Evolutionary conservation across 2,888 invertebrate genomes (phyloP).

Genomic region (Coenonympha arcania): DNA sequence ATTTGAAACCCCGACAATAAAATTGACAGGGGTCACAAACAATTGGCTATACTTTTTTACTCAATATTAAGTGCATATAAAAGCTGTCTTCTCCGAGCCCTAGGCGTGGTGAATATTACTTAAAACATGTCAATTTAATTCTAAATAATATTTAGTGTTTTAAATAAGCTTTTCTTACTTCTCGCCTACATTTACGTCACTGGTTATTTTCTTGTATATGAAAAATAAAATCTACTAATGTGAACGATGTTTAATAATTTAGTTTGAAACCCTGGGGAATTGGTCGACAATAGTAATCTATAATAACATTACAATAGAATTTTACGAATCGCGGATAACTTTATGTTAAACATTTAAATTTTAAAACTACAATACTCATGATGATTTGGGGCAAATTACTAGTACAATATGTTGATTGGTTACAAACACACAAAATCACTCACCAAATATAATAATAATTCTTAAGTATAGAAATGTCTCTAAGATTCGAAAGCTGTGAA

Average conservation of each 20-base stretch:
- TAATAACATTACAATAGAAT: background rate
- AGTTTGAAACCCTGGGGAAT: background rate
- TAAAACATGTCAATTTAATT: no score
- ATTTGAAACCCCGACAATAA: no score
- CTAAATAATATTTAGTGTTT: no score
- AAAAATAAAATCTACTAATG: background rate
- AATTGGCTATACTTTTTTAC: no score
- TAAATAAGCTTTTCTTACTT: no score
- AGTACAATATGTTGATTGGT: background rate
- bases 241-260: slow-evolving; percentile 1
- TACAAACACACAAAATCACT: background rate
- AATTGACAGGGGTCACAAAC: no score
- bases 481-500: background rate
- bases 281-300: slow-evolving; percentile 4
- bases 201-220: background rate
- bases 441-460: background rate
- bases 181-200: background rate
- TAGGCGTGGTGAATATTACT: no score
- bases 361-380: background rate
- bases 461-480: background rate
- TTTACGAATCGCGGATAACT: background rate
- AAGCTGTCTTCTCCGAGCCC: no score
- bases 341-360: background rate
- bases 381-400: background rate
- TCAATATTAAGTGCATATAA: no score